phyloP scores from a whole-genome alignment of 2,113 vertebrate species.

The Phalacrocorax carbo region DNA sequence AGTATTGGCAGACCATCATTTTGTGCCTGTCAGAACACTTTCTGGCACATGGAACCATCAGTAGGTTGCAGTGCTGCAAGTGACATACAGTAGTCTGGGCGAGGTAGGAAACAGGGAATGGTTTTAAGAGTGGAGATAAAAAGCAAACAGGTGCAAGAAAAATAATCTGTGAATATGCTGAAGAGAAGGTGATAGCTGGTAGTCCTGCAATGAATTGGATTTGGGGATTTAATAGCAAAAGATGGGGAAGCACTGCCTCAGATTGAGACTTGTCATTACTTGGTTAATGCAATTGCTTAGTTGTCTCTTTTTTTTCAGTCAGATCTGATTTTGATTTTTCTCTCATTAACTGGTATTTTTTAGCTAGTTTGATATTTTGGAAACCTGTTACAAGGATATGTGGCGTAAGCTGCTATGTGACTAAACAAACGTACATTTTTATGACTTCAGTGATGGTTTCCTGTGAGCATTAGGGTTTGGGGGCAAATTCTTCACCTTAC shows the following conservation, averaged over 20 bases:
- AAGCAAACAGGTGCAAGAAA: not conserved
- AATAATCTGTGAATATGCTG: not conserved
- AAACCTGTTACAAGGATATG: not conserved
- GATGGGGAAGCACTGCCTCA: not conserved
- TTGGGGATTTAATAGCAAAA: not conserved
- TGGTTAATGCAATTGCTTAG: not conserved
- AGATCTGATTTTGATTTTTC: not conserved
- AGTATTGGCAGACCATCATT: not conserved
- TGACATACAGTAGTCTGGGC: not conserved
- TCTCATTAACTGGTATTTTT: slow-evolving; percentile 51
- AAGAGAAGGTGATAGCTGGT: not conserved
- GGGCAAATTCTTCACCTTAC: slow-evolving; percentile 19
- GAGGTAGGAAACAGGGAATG: not conserved
- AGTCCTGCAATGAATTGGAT: not conserved
- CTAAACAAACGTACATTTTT: slow-evolving; percentile 36
- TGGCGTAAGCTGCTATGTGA: not conserved
- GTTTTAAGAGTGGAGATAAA: not conserved
- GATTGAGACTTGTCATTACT: slow-evolving; percentile 22
- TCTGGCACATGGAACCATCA: slow-evolving; percentile 20
- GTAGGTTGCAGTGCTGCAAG: not conserved
- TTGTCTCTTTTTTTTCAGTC: not conserved
- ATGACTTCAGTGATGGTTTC: slow-evolving; percentile 31
- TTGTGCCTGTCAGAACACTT: not conserved
- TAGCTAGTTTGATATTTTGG: slow-evolving; percentile 24
- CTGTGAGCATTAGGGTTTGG: not conserved